phyloP scores from a whole-genome alignment of 35 echinoderm and acorn worm species.

The Stichopus chloronotus region DNA sequence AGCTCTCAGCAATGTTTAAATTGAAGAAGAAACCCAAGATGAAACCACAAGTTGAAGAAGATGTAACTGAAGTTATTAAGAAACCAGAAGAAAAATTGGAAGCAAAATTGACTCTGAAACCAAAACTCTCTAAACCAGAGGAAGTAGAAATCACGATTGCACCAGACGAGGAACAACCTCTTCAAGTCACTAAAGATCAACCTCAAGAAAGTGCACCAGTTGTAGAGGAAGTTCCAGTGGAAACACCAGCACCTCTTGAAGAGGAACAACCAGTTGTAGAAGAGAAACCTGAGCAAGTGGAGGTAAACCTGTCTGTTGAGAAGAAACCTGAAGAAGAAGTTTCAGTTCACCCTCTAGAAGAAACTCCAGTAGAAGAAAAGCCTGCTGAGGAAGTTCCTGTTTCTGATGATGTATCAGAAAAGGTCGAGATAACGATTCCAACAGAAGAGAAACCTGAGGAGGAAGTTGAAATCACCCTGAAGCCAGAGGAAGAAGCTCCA shows the following conservation, averaged over 20 bases:
- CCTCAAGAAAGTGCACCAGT: slow-evolving; percentile 30
- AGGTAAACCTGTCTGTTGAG: slow-evolving; percentile 4
- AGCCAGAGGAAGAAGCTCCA: slow-evolving; percentile 27
- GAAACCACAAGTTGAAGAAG: slow-evolving; percentile 22
- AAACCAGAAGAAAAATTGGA: slow-evolving; percentile 50
- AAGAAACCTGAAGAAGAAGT: slow-evolving; percentile 13
- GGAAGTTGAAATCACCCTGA: slow-evolving; percentile 7
- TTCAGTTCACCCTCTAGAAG: slow-evolving; percentile 25
- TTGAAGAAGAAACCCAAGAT: slow-evolving; percentile 57
- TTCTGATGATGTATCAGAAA: neutral
- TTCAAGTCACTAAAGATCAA: slow-evolving; percentile 21
- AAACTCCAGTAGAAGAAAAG: slow-evolving; percentile 20
- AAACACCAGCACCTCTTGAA: slow-evolving; percentile 40
- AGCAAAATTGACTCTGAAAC: slow-evolving; percentile 47
- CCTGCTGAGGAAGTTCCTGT: slow-evolving; percentile 29
- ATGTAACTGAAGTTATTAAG: slow-evolving; percentile 23
- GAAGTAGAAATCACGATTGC: slow-evolving; percentile 46
- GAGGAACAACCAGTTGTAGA: slow-evolving; percentile 30
- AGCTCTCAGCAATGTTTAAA: slow-evolving; percentile 20
- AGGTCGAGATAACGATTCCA: neutral
- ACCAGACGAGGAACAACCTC: slow-evolving; percentile 40
- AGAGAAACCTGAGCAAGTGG: slow-evolving; percentile 52
- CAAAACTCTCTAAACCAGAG: slow-evolving; percentile 41
- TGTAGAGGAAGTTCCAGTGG: neutral
- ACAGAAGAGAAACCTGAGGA: neutral